A percentile compares a stretch with the other conserved stretches of the same genome.
Conservation (phyloP, 2,797 vertebrate genomes). For the Eospalax fontanierii region DNA sequence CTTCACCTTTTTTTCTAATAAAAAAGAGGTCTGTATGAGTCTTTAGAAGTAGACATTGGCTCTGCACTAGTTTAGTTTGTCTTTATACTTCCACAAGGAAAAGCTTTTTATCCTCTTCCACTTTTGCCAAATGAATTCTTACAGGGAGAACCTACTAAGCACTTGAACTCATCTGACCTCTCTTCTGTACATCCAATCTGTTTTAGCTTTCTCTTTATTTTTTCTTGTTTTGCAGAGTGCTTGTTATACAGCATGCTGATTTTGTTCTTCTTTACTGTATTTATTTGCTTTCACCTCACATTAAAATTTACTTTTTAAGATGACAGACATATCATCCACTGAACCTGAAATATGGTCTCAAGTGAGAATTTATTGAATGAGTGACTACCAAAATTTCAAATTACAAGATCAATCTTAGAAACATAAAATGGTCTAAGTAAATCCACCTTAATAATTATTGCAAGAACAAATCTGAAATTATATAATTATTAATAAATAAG, state of each 20-base stretch:
- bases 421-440: neutral
- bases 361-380: neutral
- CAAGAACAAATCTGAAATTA: conserved; percentile 17
- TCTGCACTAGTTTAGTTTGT: neutral
- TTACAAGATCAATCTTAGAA: neutral
- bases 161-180: neutral
- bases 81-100: neutral
- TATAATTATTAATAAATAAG: neutral
- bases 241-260: neutral
- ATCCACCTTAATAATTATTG: neutral
- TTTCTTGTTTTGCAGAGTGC: neutral
- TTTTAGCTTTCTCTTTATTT: neutral
- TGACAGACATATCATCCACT: neutral
- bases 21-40: no score
- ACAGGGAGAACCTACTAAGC: neutral
- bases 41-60: neutral
- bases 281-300: neutral
- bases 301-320: conserved; percentile 3
- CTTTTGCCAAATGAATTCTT: neutral
- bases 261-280: neutral
- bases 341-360: neutral
- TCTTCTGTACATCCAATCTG: neutral
- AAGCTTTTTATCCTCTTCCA: neutral
- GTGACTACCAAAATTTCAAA: neutral
- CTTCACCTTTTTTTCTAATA: no score